Conservation (phyloP, 2,888 invertebrate genomes). For the Crioceris asparagi region DNA sequence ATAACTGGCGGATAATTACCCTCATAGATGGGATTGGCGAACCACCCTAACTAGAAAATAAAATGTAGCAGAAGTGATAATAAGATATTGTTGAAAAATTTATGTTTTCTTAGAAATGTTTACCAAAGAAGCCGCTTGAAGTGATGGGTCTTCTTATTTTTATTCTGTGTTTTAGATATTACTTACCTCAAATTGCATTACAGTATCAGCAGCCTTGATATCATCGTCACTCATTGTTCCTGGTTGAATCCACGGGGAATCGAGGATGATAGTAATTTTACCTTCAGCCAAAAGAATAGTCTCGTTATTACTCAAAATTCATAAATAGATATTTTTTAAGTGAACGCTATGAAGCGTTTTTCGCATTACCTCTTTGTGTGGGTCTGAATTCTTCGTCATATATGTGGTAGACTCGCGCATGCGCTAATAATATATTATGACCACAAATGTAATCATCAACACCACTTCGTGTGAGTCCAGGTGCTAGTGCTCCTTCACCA, state of each 20-base stretch:
- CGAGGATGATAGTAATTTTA: constrained; percentile 39
- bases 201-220: constrained; percentile 45
- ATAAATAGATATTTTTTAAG: too few relatives aligned
- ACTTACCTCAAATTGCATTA: constrained; percentile 44
- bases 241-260: constrained; percentile 51
- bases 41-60: constrained; percentile 15
- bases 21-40: constrained; percentile 48
- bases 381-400: constrained; percentile 6
- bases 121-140: too few relatives aligned
- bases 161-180: too few relatives aligned
- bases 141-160: too few relatives aligned
- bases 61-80: neutral
- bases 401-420: constrained; percentile 7
- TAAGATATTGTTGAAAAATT: too few relatives aligned
- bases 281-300: constrained; percentile 6
- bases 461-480: constrained; percentile 4
- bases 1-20: constrained; percentile 59
- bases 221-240: constrained; percentile 44
- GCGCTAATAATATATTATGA: constrained; percentile 8
- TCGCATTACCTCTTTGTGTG: constrained; percentile 6
- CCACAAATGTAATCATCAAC: constrained; percentile 8
- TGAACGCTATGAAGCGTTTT: too few relatives aligned
- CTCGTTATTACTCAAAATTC: too few relatives aligned
- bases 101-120: too few relatives aligned
- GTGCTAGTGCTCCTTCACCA: constrained; percentile 7